phyloP scores from a whole-genome alignment of 2,113 vertebrate species.

The Bambusicola thoracicus region DNA sequence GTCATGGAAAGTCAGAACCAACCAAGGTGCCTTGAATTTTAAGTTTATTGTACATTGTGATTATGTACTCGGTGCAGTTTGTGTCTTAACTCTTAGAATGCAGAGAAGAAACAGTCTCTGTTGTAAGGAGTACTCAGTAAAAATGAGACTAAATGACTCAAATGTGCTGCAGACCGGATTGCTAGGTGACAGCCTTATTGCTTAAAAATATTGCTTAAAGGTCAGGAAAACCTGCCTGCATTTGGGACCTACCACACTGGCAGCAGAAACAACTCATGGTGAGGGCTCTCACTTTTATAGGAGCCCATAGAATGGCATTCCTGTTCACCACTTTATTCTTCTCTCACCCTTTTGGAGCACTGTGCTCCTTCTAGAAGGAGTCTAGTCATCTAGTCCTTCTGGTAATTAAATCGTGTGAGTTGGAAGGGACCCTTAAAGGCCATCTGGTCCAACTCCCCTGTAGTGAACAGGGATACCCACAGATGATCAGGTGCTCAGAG shows the following conservation, averaged over 20 bases:
- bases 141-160: neutral
- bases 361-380: neutral
- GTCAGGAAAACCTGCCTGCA: neutral
- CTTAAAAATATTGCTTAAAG: neutral
- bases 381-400: too few relatives aligned
- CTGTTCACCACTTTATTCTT: neutral
- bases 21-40: conserved; percentile 29
- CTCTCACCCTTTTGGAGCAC: neutral
- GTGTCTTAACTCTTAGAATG: neutral
- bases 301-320: neutral
- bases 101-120: neutral
- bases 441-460: too few relatives aligned
- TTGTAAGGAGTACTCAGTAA: neutral
- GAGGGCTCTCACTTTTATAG: neutral
- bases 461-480: too few relatives aligned
- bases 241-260: neutral
- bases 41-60: neutral
- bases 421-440: too few relatives aligned
- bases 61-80: neutral
- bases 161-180: neutral
- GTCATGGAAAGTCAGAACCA: conserved; percentile 43
- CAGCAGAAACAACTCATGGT: neutral
- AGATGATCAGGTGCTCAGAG: too few relatives aligned
- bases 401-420: too few relatives aligned
- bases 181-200: neutral